A percentile compares a stretch with the other conserved stretches of the same genome.
Evolutionary conservation across 2,113 vertebrate genomes (phyloP).

Genomic region (Morone chrysops): DNA sequence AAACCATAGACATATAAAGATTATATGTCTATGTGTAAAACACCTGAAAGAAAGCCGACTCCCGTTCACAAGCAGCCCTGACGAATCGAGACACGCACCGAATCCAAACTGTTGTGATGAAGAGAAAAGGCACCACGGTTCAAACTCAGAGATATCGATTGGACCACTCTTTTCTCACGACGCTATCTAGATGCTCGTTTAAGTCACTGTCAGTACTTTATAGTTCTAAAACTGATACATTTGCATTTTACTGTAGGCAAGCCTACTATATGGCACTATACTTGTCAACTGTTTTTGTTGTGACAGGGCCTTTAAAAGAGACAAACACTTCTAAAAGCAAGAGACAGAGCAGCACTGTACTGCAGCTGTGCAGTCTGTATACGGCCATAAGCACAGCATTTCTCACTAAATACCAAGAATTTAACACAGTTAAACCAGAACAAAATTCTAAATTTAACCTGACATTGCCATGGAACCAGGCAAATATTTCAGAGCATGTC

Average conservation of each 20-base stretch:
- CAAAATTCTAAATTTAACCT: neutral
- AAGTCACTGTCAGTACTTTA: too few relatives aligned
- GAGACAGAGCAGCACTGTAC: neutral
- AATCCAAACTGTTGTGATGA: constrained; percentile 31
- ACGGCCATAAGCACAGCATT: neutral
- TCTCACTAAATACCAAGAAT: neutral
- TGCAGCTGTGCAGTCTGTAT: neutral
- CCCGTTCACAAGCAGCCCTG: constrained; percentile 36
- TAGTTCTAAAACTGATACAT: neutral
- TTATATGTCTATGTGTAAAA: neutral
- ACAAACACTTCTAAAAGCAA: neutral
- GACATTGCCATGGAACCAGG: neutral
- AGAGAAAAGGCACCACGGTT: constrained; percentile 23
- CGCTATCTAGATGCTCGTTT: too few relatives aligned
- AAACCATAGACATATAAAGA: neutral
- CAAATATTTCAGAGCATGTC: neutral
- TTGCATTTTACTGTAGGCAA: too few relatives aligned
- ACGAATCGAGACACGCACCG: constrained; percentile 29
- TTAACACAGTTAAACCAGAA: neutral
- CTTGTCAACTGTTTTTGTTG: neutral
- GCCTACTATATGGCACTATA: too few relatives aligned
- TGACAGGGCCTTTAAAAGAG: neutral
- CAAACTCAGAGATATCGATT: constrained; percentile 42
- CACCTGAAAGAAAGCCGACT: constrained; percentile 43
- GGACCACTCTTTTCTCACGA: too few relatives aligned